These are phyloP conservation scores for Monochamus saltuarius DNA, from an alignment of 1,140 invertebrate species.

Conservation along the genomic window DNA sequence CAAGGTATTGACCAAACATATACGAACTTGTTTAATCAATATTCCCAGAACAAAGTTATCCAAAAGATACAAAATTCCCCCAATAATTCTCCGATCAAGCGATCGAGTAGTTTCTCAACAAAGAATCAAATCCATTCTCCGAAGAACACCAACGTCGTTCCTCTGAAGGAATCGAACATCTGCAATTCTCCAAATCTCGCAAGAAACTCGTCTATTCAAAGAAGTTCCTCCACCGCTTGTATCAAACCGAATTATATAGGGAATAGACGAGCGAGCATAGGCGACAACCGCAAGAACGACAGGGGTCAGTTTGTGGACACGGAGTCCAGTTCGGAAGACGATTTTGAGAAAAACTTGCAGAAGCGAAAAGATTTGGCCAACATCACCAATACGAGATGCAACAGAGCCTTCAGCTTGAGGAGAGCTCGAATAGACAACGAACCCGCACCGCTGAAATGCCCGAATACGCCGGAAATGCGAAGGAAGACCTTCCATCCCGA, in stretches of 20 bases:
- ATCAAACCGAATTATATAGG: conserved; percentile 40
- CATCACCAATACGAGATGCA: conserved; percentile 58
- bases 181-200: conserved; percentile 39
- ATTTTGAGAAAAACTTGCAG: conserved; percentile 43
- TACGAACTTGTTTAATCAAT: conserved; percentile 49
- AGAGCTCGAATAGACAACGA: conserved; percentile 46
- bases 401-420: conserved; percentile 54
- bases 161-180: conserved; percentile 39
- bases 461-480: conserved; percentile 57
- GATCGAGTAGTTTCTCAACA: conserved; percentile 50
- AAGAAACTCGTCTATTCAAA: conserved; percentile 42
- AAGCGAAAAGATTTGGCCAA: conserved; percentile 44
- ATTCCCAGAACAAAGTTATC: conserved; percentile 37
- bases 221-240: conserved; percentile 46
- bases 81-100: conserved; percentile 47
- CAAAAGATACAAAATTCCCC: conserved; percentile 52
- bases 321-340: conserved; percentile 50
- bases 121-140: conserved; percentile 43
- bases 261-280: conserved; percentile 26
- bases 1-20: conserved; percentile 51
- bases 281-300: conserved; percentile 46
- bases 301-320: conserved; percentile 48
- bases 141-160: conserved; percentile 40
- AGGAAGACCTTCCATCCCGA: conserved; percentile 46
- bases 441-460: conserved; percentile 50